These are phyloP conservation scores for Rhabdomys dilectus DNA, from an alignment of 2,113 vertebrate genomes.

Conservation along the genomic window DNA sequence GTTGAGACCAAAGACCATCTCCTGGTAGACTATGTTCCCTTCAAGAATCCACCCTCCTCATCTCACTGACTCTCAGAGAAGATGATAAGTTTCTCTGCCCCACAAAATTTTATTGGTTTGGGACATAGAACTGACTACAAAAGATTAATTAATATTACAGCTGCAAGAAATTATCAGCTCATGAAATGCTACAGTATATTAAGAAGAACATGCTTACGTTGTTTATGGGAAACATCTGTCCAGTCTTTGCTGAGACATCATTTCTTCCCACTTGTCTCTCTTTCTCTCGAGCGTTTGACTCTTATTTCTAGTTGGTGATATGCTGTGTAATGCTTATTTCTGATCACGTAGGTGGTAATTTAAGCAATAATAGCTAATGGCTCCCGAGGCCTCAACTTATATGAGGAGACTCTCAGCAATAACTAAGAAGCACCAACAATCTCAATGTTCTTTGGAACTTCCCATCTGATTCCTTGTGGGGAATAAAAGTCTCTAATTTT, in stretches of 20 bases:
- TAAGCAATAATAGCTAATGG: conserved; percentile 47
- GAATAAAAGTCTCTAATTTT: neutral
- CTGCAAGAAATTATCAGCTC: conserved; percentile 67
- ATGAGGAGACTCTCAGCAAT: conserved; percentile 23
- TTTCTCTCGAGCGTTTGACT: neutral
- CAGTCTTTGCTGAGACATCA: conserved; percentile 6
- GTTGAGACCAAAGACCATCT: neutral
- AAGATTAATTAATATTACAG: conserved; percentile 73
- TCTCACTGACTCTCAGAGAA: neutral
- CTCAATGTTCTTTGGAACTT: conserved; percentile 21
- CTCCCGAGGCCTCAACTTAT: conserved; percentile 51
- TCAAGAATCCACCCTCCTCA: neutral
- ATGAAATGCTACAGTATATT: conserved; percentile 28
- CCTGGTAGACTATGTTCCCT: neutral
- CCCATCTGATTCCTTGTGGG: neutral
- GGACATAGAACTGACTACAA: conserved; percentile 56
- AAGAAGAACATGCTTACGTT: conserved; percentile 61
- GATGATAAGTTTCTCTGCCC: conserved; percentile 43
- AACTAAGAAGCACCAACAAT: neutral
- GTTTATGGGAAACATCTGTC: conserved; percentile 51
- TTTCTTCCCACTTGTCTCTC: neutral
- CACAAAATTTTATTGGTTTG: conserved; percentile 55
- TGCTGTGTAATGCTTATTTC: conserved; percentile 59
- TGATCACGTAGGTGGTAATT: neutral
- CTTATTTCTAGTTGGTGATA: neutral